Evolutionary conservation across 1,140 invertebrate species (phyloP).

Genomic region (Amphibalanus amphitrite): DNA sequence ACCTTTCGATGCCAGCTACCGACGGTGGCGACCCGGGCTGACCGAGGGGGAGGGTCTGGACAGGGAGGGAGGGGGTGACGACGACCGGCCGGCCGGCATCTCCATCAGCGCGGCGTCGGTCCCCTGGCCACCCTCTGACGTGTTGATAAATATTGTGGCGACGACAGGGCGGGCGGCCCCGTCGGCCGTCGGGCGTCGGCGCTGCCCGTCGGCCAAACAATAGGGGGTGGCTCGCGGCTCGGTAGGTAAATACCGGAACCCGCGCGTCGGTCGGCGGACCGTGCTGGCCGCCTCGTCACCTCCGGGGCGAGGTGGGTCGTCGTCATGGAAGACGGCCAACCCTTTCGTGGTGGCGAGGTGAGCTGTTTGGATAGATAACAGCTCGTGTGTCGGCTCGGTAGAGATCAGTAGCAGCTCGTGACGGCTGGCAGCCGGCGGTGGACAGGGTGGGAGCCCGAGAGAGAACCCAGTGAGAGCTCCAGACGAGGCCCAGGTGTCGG

Average conservation of each 20-base stretch:
- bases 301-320: background rate
- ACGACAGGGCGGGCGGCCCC: background rate
- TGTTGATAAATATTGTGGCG: background rate
- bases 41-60: no score
- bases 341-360: background rate
- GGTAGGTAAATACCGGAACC: background rate
- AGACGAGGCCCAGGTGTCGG: no score
- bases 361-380: background rate
- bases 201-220: background rate
- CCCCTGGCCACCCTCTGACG: background rate
- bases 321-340: background rate
- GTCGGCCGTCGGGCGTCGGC: no score
- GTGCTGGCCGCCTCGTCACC: no score
- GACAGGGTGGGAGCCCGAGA: no score
- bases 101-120: background rate
- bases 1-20: no score
- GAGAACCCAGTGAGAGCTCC: no score
- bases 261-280: no score
- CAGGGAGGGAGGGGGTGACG: background rate
- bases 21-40: no score
- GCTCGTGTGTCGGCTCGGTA: background rate
- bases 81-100: no score
- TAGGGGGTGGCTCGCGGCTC: background rate
- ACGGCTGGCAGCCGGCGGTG: background rate
- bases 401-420: no score